These are phyloP conservation scores for Meteorus cinctellus DNA, from an alignment of 2,888 invertebrate genomes.

Conservation along the genomic window DNA sequence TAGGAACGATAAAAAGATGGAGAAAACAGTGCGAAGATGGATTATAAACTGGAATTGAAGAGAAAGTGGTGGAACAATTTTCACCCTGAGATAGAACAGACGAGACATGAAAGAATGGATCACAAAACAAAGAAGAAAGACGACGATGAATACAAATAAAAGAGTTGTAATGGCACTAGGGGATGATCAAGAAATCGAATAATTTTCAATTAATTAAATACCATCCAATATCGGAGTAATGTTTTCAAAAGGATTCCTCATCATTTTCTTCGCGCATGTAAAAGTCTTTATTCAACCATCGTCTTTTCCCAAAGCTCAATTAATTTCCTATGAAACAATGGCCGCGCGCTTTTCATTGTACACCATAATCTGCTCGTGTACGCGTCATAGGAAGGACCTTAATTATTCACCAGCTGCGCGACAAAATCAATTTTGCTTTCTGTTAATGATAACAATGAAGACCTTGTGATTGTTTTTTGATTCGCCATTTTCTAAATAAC, in stretches of 20 bases:
- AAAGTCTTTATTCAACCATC: slow-evolving; percentile 26
- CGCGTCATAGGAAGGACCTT: slow-evolving; percentile 29
- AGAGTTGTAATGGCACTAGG: background rate
- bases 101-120: no score
- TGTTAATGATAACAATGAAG: background rate
- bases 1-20: no score
- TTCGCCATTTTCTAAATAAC: background rate
- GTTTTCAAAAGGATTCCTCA: slow-evolving; percentile 45
- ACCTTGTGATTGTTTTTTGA: background rate
- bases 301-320: slow-evolving; percentile 30
- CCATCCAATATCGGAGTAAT: slow-evolving; percentile 42
- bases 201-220: slow-evolving; percentile 55
- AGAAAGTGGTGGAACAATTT: no score
- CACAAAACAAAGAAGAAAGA: background rate
- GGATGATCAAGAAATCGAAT: slow-evolving; percentile 45
- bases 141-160: slow-evolving; percentile 25
- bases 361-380: slow-evolving; percentile 27
- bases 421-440: slow-evolving; percentile 25
- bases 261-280: slow-evolving; percentile 3
- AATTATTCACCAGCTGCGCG: slow-evolving; percentile 41
- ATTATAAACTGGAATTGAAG: no score
- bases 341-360: slow-evolving; percentile 6
- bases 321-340: slow-evolving; percentile 37
- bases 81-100: no score
- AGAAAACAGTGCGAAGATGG: no score